Evolutionary conservation across 1,140 invertebrate genomes (phyloP), one percentile per base, ranked within the genome.

Genomic region (Archivesica marissinica): DNA sequence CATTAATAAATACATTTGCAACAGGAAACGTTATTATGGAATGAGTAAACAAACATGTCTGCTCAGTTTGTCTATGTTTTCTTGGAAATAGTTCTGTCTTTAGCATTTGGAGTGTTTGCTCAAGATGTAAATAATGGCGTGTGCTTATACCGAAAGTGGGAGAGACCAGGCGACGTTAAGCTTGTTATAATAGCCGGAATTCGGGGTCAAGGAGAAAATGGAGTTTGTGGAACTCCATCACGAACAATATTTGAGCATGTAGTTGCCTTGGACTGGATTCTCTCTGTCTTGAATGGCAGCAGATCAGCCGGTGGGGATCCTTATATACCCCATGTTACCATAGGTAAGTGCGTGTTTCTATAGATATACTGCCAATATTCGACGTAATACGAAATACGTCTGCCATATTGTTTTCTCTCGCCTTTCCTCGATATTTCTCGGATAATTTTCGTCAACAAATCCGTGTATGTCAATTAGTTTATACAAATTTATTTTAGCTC

Each of bases 101-200:
- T 4, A 13, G 59, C 15, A 20, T 64, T 13, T 64, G 13, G 3
- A 35, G 9, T 15, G 20, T 1, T 17, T 35, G 59, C 59, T 35
- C 1, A 35, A 25, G 25, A 64, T 17, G 15, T 64, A 9, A 64
- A 64, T 20, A 35, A 77, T 61, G 75, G 75, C 7, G 35, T 28
- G 4, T 77, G 75, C 28, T 30, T 39, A 30, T 59, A 59, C 54
- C 50, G 35, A 56, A 77, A 77, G n/a, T 56, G 38, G 28, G 54
- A 59, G 28, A 30, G 41, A 56, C 17, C 52, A 38, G 75, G 75
- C 6, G 25, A 59, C 17, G 6, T 77, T 7, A 61, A 61, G 23
- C 61, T 77, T 47, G 23, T 61, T 13, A 56, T 77, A n/a, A n/a
- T 77, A 4, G 75, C 75, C 41, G 75, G 75, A n/a, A 77, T 77